Conservation (phyloP, 2,888 invertebrate species). For the Tetrapedia diversipes region DNA sequence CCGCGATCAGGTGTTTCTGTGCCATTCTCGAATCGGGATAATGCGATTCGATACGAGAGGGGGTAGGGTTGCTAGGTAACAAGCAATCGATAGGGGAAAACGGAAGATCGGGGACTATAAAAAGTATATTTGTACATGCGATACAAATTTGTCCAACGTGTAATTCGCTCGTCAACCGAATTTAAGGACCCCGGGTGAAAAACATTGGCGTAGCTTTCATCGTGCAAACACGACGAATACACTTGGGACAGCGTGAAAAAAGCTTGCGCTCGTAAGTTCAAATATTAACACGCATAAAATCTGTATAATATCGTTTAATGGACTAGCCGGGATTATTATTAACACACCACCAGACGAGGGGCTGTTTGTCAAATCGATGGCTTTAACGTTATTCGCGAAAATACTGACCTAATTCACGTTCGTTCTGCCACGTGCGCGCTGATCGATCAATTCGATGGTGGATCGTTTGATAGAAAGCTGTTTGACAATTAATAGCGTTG, state of each 20-base stretch:
- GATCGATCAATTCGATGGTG: background rate
- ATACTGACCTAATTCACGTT: background rate
- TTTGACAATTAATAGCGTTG: slow-evolving; percentile 18
- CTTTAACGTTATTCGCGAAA: background rate
- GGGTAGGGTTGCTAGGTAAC: slow-evolving; percentile 53
- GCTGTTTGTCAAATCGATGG: background rate
- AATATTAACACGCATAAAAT: background rate
- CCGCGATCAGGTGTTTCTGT: slow-evolving; percentile 50
- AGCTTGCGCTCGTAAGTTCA: background rate
- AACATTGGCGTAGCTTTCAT: background rate
- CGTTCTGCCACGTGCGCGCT: background rate
- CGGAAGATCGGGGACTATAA: slow-evolving; percentile 40
- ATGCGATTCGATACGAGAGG: slow-evolving; percentile 58
- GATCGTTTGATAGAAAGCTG: slow-evolving; percentile 15
- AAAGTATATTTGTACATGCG: slow-evolving; percentile 43
- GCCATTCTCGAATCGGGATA: slow-evolving; percentile 66
- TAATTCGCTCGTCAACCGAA: slow-evolving; percentile 24
- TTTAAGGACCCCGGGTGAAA: slow-evolving; percentile 9
- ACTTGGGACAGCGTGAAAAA: background rate
- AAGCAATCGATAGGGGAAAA: slow-evolving; percentile 57
- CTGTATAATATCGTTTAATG: background rate
- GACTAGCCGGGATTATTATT: background rate
- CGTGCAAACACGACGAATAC: background rate
- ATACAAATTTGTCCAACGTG: slow-evolving; percentile 22
- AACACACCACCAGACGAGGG: background rate